Percentiles rank a stretch among this genome's conserved stretches.
These are phyloP conservation scores for Campylorhamphus procurvoides DNA, from an alignment of 2,113 vertebrate genomes.

Conservation along the genomic window DNA sequence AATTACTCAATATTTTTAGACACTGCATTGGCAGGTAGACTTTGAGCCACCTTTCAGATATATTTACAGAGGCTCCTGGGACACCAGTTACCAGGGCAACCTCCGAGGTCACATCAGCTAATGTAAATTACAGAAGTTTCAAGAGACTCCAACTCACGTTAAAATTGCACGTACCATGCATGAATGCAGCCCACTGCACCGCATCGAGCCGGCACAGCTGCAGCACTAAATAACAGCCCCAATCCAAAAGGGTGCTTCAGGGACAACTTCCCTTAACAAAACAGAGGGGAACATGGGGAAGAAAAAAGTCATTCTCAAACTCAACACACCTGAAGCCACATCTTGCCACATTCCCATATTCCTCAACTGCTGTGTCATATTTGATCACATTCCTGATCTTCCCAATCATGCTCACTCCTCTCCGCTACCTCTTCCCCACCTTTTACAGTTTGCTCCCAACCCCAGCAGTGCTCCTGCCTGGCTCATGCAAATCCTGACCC, in stretches of 20 bases:
- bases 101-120: not conserved
- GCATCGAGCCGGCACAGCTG: fast-evolving
- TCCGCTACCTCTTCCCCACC: not conserved
- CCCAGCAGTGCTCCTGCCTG: not conserved
- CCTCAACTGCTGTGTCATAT: not conserved
- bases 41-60: not conserved
- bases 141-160: not conserved
- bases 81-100: not conserved
- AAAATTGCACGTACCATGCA: not conserved
- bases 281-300: not conserved
- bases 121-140: not conserved
- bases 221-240: not conserved
- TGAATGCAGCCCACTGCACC: not conserved
- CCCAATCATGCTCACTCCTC: not conserved
- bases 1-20: not conserved
- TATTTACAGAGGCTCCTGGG: not conserved
- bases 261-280: not conserved
- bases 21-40: not conserved
- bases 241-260: not conserved
- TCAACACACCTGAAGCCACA: fast-evolving
- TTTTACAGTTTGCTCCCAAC: not conserved
- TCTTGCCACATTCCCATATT: not conserved
- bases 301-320: not conserved
- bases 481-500: not conserved
- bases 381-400: not conserved